Evolutionary conservation across 2,113 vertebrate genomes (phyloP), one percentile per base, ranked within the genome.

Genomic region (Archilochus colubris): DNA sequence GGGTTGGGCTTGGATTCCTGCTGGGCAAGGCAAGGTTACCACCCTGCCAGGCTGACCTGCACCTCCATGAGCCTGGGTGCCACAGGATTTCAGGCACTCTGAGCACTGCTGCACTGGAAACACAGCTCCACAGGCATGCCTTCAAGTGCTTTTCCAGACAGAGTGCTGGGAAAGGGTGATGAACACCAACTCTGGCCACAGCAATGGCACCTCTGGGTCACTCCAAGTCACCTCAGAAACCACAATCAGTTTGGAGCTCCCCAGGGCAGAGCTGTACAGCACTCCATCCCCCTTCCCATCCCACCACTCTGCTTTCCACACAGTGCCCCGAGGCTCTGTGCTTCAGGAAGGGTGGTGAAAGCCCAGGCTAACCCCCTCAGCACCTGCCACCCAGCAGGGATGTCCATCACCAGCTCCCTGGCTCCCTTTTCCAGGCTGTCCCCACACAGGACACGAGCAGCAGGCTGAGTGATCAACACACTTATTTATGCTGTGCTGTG

Each of bases 41-140:
- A 40, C 12, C 40, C 12, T 85, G 76, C n/a, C 78, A 33, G 54
- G 72, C 31, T 67, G 30, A 44, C 14, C 67, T 10, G 51, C 44
- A 23, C 24, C 79, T 44, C 69, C 17, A 13, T 12, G 11, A 58
- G 14, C n/a, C 54, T 16, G 54, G 36, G 18, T 22, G 67, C 66
- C 18, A 10, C 51, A 57, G 24, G 48, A 31, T 20, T 20, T 19
- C 46, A 27, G 74, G 27, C 20, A n/a, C 25, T 16, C 21, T 22
- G 51, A 64, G 81, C 68, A 76, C 46, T 12, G 1, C 73, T 2
- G 1, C 6, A 4, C 3, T 7, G 23, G 76, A 36, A 62, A 8
- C 0, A 2, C 27, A 2, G 23, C 25, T 43, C 69, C 14, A 8
- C 0, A 3, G 30, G n/a, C 14, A 50, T 6, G 13, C 1, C 0